These are phyloP conservation scores for Esox lucius DNA, from an alignment of 2,797 vertebrate genomes.

Conservation along the genomic window DNA sequence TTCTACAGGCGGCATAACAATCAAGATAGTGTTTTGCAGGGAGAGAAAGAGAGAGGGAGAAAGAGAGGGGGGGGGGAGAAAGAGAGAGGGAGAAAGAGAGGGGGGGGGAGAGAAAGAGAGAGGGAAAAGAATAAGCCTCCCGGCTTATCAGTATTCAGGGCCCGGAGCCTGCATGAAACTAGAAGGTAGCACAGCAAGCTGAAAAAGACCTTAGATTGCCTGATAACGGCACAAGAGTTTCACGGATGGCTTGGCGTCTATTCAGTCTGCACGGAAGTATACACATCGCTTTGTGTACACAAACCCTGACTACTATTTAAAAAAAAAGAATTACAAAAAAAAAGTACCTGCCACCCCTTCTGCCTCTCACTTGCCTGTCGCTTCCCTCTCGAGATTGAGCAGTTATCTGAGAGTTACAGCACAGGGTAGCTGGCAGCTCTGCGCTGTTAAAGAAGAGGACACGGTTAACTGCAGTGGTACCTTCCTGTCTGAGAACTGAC, in stretches of 20 bases:
- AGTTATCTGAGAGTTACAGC: neutral
- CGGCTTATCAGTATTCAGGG: constrained; percentile 18
- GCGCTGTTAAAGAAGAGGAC: constrained; percentile 2
- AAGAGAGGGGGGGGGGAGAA: constrained; percentile 6
- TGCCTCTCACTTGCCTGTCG: neutral
- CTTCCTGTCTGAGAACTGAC: constrained; percentile 11
- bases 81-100: neutral
- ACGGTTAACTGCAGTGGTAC: constrained; percentile 12
- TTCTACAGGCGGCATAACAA: constrained; percentile 38
- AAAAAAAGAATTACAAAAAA: constrained; percentile 5
- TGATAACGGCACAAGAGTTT: constrained; percentile 28
- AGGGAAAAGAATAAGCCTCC: constrained; percentile 7
- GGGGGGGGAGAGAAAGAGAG: neutral
- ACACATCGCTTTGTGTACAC: neutral
- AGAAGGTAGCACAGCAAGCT: constrained; percentile 28
- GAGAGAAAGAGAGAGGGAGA: neutral
- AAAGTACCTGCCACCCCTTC: constrained; percentile 10
- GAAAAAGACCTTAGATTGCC: constrained; percentile 30
- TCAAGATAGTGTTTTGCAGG: constrained; percentile 35
- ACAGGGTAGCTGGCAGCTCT: constrained; percentile 8
- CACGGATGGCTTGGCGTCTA: constrained; percentile 28
- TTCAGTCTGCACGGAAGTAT: constrained; percentile 25
- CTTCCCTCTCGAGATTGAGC: neutral
- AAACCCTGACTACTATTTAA: neutral
- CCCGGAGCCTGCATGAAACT: constrained; percentile 15